Evolutionary conservation across 2,797 vertebrate species (phyloP).

Genomic region (Argyrosomus regius): DNA sequence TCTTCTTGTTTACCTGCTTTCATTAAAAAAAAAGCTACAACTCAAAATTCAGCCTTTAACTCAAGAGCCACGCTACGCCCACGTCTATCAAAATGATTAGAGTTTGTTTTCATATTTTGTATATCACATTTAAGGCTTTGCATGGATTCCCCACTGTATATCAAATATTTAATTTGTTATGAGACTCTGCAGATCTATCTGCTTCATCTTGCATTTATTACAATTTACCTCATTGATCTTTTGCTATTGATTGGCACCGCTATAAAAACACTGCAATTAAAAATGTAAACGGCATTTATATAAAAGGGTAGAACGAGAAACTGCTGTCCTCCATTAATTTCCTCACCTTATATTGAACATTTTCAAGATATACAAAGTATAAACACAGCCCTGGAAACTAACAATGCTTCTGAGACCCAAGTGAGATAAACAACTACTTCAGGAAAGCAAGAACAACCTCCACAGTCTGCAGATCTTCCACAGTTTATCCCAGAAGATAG

Average conservation of each 20-base stretch:
- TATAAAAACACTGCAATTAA: neutral
- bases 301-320: too few species aligned
- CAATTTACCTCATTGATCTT: neutral
- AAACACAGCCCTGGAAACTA: neutral
- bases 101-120: neutral
- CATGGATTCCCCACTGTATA: neutral
- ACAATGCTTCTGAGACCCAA: neutral
- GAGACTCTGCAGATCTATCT: neutral
- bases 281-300: neutral
- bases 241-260: neutral
- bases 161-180: neutral
- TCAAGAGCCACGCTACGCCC: neutral
- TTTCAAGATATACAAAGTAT: neutral
- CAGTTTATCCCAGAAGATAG: constrained; percentile 28
- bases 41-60: neutral
- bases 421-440: constrained; percentile 15
- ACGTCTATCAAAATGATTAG: too few species aligned
- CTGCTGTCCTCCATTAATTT: too few species aligned
- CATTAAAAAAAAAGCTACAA: neutral
- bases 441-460: constrained; percentile 1
- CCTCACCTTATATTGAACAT: neutral
- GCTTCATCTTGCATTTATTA: neutral
- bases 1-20: neutral
- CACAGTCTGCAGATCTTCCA: constrained; percentile 12
- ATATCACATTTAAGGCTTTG: neutral